Evolutionary conservation across 2,113 vertebrate species (phyloP).

Genomic region (Picathartes gymnocephalus): DNA sequence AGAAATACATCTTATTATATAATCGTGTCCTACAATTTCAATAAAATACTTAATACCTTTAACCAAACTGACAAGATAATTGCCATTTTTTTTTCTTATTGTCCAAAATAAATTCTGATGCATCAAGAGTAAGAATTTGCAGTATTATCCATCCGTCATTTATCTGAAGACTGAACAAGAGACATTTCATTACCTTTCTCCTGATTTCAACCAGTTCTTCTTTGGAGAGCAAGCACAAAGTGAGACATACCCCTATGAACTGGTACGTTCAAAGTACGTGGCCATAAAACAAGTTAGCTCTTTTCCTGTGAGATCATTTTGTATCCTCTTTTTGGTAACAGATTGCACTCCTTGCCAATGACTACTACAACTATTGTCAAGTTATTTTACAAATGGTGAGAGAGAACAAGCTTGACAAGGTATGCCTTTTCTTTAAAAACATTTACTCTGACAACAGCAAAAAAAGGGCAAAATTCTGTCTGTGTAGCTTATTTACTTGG

Average conservation of each 20-base stretch:
- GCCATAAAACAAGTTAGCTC: neutral
- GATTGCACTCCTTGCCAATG: constrained; percentile 52
- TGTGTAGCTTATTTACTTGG: neutral
- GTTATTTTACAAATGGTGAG: constrained; percentile 62
- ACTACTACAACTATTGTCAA: constrained; percentile 69
- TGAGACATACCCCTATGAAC: constrained; percentile 8
- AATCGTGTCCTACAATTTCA: neutral
- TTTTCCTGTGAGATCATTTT: neutral
- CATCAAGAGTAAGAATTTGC: neutral
- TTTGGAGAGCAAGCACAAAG: constrained; percentile 49
- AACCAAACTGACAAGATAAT: neutral
- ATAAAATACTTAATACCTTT: neutral
- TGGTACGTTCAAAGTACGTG: neutral
- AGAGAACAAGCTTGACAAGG: constrained; percentile 52
- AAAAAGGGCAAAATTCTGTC: neutral
- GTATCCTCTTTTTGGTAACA: neutral
- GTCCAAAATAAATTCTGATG: constrained; percentile 1
- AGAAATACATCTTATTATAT: neutral
- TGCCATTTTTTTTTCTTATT: neutral
- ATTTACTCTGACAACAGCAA: neutral
- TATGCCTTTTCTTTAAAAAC: constrained; percentile 22
- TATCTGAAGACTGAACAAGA: constrained; percentile 28
- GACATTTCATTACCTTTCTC: neutral
- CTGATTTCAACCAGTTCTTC: constrained; percentile 55
- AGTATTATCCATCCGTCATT: constrained; percentile 38